Evolutionary conservation across 2,888 invertebrate genomes (phyloP), one percentile per base, ranked within the genome.

Genomic region (Acanthoscelides obtectus): DNA sequence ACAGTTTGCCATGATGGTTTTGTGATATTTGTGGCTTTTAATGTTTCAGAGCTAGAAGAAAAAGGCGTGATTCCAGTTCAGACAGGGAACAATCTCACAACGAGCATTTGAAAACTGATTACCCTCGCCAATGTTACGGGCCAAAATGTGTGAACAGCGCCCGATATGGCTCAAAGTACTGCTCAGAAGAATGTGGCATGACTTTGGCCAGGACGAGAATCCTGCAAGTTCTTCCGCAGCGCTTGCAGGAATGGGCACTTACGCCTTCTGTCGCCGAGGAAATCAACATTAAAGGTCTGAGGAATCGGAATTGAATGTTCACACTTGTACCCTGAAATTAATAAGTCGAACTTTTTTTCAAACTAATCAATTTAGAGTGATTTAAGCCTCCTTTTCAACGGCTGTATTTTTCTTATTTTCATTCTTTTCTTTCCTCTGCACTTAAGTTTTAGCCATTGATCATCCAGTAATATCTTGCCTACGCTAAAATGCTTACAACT

Each of bases 231-330:
- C 81, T 85, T 68, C 82, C 83, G 4, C 83, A 84, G 76, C 90
- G 98, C 12, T 92, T 98, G 72, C 96, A 97, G 82, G 97, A 98
- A 83, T 98, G 98, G 97, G 93, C 95, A 21, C 87, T 95, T 21
- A 93, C 94, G 1, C 90, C 94, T 0, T 96, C 96, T 81, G 89
- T 91, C 20, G 96, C 97, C 0, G 98, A 98, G 82, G 94, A 94
- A 79, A 91, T 91, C 79, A 97, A 86, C 72, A 84, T 83, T 67
- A 85, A 84, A 80, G 81, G 81, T 81, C 20, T 3, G 20, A 63
- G 63, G 19, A n/a, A n/a, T n/a, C n/a, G n/a, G n/a, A 74, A 70
- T 64, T 69, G 5, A 66, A 69, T 20, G n/a, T n/a, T n/a, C n/a
- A n/a, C n/a, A n/a, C n/a, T n/a, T n/a, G n/a, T n/a, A n/a, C n/a